Base-by-base conservation (phyloP, 1,140 invertebrate species). In the Macrobrachium nipponense region DNA sequence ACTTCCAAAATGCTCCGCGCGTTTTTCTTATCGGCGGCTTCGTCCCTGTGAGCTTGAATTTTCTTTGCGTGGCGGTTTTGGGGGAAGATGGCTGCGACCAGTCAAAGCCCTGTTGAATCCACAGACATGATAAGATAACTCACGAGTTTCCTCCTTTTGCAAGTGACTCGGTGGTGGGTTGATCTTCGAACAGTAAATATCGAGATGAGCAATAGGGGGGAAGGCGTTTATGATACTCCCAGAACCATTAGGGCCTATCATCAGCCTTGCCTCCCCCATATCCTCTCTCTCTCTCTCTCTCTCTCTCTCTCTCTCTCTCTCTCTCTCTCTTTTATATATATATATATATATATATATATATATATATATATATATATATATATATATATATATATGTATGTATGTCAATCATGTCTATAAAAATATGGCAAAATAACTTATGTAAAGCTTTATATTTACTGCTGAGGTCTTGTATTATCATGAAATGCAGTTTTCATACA, bases 181-280 rank as follows among this genome's bases (percentile, higher is more conserved):
- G 20, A 58, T 20, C 44, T 58, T 44, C 43, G 80, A 68, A 70
- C 62, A 64, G 58, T 80, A 59, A 81, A 72, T 81, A 60, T 59
- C 36, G 80, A 59, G 43, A 70, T 72, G 80, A 81, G 58, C 36
- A 80, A 72, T 72, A 70, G 43, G 68, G 80, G 58, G 27, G 18
- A 58, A 20, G 20, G 23, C 80, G 66, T 27, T 81, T 81, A 81
- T 81, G 80, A 81, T 81, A 68, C 44, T 81, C 66, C 44, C 43
- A 17, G 23, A 81, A 72, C 80, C 80, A 81, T 81, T 81, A 81
- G 80, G 68, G 64, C 80, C 80, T 59, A 81, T 81, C 73, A 58
- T 58, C 27, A 23, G 20, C 59, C 73, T 44, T 43, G 72, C 72
- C 64, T 62, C 27, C 62, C 17, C 79, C 62, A 20, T 64, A 62